phyloP scores from a whole-genome alignment of 1,140 invertebrate species.

The Apis cerana region DNA sequence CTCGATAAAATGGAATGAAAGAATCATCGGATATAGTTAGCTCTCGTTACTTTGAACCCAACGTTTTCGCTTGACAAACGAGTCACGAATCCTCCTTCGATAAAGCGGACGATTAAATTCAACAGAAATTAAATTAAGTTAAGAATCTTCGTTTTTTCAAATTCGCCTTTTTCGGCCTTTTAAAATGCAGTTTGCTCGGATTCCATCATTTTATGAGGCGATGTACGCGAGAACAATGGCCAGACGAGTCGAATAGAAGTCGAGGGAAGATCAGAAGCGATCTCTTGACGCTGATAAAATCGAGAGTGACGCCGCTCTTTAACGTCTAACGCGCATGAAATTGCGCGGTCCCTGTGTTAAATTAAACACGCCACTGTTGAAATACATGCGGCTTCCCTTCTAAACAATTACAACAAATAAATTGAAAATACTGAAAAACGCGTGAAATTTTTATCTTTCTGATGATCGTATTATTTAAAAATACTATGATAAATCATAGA shows the following conservation, averaged over 20 bases:
- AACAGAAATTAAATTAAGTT: conserved; percentile 7
- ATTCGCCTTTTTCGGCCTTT: background rate
- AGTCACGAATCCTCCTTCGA: background rate
- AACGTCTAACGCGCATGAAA: conserved; percentile 34
- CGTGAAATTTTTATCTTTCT: too few species aligned
- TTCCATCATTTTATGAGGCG: background rate
- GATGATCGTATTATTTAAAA: too few species aligned
- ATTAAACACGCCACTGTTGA: conserved; percentile 20
- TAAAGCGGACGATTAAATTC: conserved; percentile 10
- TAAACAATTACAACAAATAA: too few species aligned
- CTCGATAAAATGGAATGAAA: too few species aligned
- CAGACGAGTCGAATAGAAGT: conserved; percentile 10
- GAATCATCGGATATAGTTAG: too few species aligned
- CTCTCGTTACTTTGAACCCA: background rate
- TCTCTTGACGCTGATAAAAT: conserved; percentile 47
- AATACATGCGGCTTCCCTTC: background rate
- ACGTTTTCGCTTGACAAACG: background rate
- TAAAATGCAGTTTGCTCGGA: too few species aligned
- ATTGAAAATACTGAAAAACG: background rate
- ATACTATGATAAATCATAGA: too few species aligned
- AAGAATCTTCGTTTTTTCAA: background rate
- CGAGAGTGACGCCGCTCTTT: conserved; percentile 44
- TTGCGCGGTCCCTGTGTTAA: conserved; percentile 25
- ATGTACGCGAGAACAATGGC: conserved; percentile 10
- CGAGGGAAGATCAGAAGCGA: conserved; percentile 30